Evolutionary conservation across 2,797 vertebrate genomes (phyloP), one percentile per base, ranked within the genome.

Genomic region (Anableps anableps): DNA sequence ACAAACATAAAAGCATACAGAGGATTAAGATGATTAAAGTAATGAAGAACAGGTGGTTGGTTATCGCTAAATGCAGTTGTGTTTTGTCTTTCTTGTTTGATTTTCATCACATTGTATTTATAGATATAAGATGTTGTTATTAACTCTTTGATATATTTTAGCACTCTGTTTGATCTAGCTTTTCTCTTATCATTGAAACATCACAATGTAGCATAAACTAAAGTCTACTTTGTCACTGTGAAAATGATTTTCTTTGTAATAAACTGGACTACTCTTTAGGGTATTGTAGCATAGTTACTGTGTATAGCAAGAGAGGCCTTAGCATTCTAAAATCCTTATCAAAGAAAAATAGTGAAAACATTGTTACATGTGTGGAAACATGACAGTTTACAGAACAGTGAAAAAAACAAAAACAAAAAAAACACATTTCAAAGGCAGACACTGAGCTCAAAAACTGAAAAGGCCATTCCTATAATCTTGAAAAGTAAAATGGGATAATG

Each of bases 1-100:
- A 75, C 87, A 86, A 85, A 92, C 92, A 93, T 91, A 89, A 91
- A 87, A 89, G 89, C 80, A 85, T 83, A 87, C 34, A 84, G 74
- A 90, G 90, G 80, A 91, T 91, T 89, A 80, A 47, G 77, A 73
- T 80, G 10, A 73, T 43, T 72, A 84, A 86, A 82, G 77, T 75
- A 77, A 83, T 72, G 31, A 78, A 80, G 83, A 48, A 60, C 74
- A 85, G 85, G 80, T 83, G 64, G 78, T 77, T 79, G 29, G 72
- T 48, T 76, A 1, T 79, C 62, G 79, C 77, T 72, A 70, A 82
- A 74, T 78, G 51, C 14, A 47, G 51, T 16, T 73, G 19, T 6
- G 41, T 78, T 85, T 88, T 58, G 38, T 86, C 31, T 31, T 55
- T 75, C 68, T 85, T 51, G 55, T 83, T 75, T 78, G 64, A 29